A percentile compares a stretch with the other conserved stretches of the same genome.
Conservation (phyloP, 2,113 vertebrate genomes). For the Sterna hirundo region DNA sequence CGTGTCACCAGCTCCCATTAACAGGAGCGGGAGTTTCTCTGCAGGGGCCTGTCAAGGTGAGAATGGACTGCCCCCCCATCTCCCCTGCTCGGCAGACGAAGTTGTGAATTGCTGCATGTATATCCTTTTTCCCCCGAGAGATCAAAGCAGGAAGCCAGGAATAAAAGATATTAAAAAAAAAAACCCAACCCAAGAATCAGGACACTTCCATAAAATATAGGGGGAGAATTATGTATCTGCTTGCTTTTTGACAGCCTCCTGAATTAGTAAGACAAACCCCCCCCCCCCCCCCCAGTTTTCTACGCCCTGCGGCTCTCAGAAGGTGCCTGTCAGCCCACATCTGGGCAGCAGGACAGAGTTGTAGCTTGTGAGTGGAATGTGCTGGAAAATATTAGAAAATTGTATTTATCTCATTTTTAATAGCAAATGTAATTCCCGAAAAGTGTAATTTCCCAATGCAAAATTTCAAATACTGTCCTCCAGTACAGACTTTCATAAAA, state of each 20-base stretch:
- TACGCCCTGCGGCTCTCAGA: background rate
- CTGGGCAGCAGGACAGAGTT: background rate
- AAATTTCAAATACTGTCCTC: background rate
- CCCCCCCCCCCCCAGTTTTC: accelerated
- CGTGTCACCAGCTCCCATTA: background rate
- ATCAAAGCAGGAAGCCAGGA: background rate
- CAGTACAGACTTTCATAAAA: background rate
- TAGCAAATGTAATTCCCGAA: background rate
- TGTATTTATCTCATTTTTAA: background rate
- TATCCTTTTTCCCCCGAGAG: background rate
- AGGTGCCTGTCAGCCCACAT: background rate
- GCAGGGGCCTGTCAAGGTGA: background rate
- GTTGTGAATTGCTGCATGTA: background rate
- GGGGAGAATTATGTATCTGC: background rate
- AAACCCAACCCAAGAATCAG: background rate
- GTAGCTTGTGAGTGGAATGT: background rate
- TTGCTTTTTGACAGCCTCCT: background rate
- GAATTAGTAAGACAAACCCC: background rate
- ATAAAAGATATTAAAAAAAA: background rate
- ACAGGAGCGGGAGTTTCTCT: background rate
- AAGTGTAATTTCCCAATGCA: background rate
- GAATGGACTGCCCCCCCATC: background rate
- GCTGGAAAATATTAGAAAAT: background rate
- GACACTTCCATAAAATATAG: background rate
- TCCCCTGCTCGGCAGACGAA: background rate